Percentiles rank a stretch among this genome's conserved stretches.
Conservation (phyloP, 2,797 vertebrate species). For the Gadopsis marmoratus region DNA sequence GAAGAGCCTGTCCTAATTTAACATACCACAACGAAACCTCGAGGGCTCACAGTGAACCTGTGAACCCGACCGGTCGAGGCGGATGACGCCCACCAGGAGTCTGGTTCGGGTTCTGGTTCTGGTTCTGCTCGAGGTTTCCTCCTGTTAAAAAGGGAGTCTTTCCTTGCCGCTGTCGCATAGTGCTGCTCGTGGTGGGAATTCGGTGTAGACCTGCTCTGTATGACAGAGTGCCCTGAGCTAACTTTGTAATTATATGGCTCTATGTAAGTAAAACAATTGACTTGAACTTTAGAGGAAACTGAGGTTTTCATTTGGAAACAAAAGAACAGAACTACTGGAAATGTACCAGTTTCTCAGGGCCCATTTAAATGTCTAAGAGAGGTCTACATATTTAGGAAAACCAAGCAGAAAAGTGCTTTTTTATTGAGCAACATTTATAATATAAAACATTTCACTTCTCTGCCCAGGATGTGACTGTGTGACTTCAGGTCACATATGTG, state of each 20-base stretch:
- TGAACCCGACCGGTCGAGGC: background rate
- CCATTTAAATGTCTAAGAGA: background rate
- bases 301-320: conserved; percentile 23
- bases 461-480: background rate
- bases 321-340: background rate
- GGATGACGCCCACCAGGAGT: too few relatives aligned
- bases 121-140: too few relatives aligned
- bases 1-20: conserved; percentile 9
- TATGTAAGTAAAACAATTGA: background rate
- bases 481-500: background rate
- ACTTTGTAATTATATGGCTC: too few relatives aligned
- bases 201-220: too few relatives aligned
- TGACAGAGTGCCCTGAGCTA: too few relatives aligned
- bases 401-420: background rate
- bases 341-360: background rate
- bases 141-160: too few relatives aligned
- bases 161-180: too few relatives aligned
- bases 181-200: too few relatives aligned
- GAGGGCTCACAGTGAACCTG: background rate
- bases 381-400: background rate
- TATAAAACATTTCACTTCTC: background rate
- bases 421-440: background rate
- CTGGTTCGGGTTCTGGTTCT: too few relatives aligned
- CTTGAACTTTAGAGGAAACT: background rate
- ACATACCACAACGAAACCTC: conserved; percentile 9